Conservation (phyloP, 2,797 vertebrate genomes). For the Anabacerthia variegaticeps region DNA sequence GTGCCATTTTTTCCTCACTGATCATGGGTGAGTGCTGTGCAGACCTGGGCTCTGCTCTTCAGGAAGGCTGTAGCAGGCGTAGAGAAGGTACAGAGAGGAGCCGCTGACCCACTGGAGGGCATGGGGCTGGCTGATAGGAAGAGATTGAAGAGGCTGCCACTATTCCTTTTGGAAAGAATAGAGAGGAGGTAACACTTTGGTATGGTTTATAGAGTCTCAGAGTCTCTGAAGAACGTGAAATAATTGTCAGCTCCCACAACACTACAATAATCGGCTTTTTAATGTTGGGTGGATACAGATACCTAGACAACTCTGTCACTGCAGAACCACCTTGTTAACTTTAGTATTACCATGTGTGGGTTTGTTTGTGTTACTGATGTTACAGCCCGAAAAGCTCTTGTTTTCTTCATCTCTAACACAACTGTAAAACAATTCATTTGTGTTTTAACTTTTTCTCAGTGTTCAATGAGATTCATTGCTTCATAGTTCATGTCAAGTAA, state of each 20-base stretch:
- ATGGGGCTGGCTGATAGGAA: background rate
- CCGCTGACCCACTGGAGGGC: background rate
- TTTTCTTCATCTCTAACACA: background rate
- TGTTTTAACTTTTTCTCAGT: background rate
- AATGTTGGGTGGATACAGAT: background rate
- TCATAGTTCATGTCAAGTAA: background rate
- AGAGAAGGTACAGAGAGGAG: rapidly evolving
- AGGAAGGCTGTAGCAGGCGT: rapidly evolving
- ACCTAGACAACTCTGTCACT: background rate
- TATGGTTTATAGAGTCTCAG: background rate
- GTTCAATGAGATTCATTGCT: background rate
- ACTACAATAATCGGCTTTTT: background rate
- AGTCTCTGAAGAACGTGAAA: background rate
- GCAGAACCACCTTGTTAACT: background rate
- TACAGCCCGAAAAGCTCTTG: background rate
- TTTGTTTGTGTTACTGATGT: background rate
- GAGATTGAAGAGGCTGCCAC: background rate
- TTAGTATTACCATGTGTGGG: background rate
- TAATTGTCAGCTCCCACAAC: background rate
- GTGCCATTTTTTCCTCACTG: rapidly evolving
- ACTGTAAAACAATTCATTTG: background rate
- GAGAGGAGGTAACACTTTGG: background rate
- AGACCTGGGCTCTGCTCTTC: background rate
- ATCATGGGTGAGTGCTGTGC: rapidly evolving
- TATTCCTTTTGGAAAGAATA: background rate